Evolutionary conservation across 2,113 vertebrate genomes (phyloP).

Genomic region (Rhodinocichla rosea): DNA sequence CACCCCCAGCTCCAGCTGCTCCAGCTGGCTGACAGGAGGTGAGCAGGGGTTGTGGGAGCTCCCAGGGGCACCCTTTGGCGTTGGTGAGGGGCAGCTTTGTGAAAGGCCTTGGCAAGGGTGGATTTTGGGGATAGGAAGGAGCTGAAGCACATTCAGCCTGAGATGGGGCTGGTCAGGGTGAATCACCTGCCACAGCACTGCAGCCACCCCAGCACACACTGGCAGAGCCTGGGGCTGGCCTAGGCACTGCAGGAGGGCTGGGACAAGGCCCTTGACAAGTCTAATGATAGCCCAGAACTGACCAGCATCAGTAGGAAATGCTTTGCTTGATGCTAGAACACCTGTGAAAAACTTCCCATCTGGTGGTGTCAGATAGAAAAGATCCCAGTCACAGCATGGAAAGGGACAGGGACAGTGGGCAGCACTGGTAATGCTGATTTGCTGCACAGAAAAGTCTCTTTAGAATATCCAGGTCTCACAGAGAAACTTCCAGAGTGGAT

Average conservation of each 20-base stretch:
- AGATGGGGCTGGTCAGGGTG: not conserved
- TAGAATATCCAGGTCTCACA: not conserved
- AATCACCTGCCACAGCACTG: rapidly evolving
- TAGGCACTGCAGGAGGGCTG: not conserved
- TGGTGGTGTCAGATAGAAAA: not conserved
- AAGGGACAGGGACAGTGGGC: not conserved
- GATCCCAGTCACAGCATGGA: rapidly evolving
- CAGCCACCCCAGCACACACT: not conserved
- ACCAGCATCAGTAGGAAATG: not conserved
- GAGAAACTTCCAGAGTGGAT: not conserved
- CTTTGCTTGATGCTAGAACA: not conserved
- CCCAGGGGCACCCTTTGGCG: not conserved
- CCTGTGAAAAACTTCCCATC: not conserved
- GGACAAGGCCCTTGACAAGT: not conserved
- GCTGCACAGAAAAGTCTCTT: not conserved
- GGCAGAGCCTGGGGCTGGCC: not conserved
- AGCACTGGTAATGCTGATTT: not conserved
- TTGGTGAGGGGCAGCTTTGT: not conserved
- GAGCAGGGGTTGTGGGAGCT: not conserved
- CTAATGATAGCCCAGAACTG: not conserved
- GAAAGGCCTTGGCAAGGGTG: not conserved
- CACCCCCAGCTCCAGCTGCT: not conserved
- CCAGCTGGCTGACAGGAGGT: not conserved
- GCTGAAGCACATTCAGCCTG: not conserved
- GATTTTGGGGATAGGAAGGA: not conserved